Base-by-base conservation (phyloP, 35 echinoderm and acorn worm species). In the Heliocidaris tuberculata region DNA sequence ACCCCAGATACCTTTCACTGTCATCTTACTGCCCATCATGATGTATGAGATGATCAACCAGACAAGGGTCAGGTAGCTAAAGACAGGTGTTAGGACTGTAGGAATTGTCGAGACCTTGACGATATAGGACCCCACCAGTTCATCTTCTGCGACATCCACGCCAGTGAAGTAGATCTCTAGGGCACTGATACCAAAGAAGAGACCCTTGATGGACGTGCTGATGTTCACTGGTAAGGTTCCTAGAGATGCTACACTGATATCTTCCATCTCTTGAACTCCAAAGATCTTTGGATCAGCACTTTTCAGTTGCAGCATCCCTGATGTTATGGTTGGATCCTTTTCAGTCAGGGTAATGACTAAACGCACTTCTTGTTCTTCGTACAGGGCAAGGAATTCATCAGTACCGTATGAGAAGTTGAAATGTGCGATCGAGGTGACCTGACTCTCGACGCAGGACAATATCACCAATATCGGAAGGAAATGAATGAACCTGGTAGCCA, bases 1-100 rank as follows among this genome's bases (percentile, higher is more conserved):
- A 24, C 93, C 90, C 92, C 96, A 95, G 17, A 99, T 94, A 16
- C 94, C 71, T 15, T 49, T 65, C 11, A 94, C 24, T 30, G 96
- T 94, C 49, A 97, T 97, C 85, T 97, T 99, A 7, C 94, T 95
- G 30, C 98, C 98, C 98, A 97, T 99, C 16, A 95, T 97, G 42
- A 99, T 93, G 93, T 97, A 97, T 0, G 96, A 96, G 29, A 99
- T 30, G 7, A 96, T 48, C 61, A 99, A 61, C 98, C 97, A 98
- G 5, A 92, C 86, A 13, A 97, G 90, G 17, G 96, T 31, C 6
- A 96, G 48, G 49, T 93, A 94, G 2, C 94, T 95, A 47, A 99
- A 99, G 5, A 97, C 6, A 17, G 59, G 27, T 31, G 93, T 90
- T 24, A 99, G 49, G 13, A 95, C 52, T 12, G 85, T 93, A 17